phyloP scores from a whole-genome alignment of 2,797 vertebrate genomes.

The Dipus sagitta region DNA sequence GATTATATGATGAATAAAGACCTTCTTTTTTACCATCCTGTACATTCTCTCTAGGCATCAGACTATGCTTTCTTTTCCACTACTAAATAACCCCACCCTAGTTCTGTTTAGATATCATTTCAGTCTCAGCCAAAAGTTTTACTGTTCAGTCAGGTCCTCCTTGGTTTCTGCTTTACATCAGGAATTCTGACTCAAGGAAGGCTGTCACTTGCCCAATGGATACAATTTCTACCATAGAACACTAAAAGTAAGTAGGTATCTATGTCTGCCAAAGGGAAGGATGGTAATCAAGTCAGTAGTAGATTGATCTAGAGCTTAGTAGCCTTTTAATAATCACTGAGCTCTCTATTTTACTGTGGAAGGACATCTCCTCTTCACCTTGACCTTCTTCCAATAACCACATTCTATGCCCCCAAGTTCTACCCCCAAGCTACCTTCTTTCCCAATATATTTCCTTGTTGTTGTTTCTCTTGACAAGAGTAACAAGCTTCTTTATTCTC shows the following conservation, averaged over 20 bases:
- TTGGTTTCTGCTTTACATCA: slow-evolving; percentile 62
- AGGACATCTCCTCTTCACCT: not conserved
- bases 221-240: slow-evolving; percentile 6
- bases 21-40: slow-evolving; percentile 59
- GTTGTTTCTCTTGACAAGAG: too few species aligned
- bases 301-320: not conserved
- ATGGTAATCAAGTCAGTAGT: not conserved
- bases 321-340: not conserved
- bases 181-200: not conserved
- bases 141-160: slow-evolving; percentile 2
- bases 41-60: slow-evolving; percentile 58
- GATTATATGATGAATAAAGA: slow-evolving; percentile 71
- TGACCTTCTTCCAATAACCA: not conserved
- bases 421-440: not conserved
- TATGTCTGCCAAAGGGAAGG: not conserved
- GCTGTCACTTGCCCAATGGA: slow-evolving; percentile 6
- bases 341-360: not conserved
- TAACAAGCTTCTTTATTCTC: too few species aligned
- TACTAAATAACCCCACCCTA: slow-evolving; percentile 25
- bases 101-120: slow-evolving; percentile 68
- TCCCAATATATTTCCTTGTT: not conserved
- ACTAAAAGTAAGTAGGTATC: not conserved
- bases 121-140: slow-evolving; percentile 53
- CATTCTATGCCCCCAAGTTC: not conserved
- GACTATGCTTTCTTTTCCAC: slow-evolving; percentile 62